Evolutionary conservation across 2,797 vertebrate species (phyloP).

Genomic region (Cirrhinus mrigala): DNA sequence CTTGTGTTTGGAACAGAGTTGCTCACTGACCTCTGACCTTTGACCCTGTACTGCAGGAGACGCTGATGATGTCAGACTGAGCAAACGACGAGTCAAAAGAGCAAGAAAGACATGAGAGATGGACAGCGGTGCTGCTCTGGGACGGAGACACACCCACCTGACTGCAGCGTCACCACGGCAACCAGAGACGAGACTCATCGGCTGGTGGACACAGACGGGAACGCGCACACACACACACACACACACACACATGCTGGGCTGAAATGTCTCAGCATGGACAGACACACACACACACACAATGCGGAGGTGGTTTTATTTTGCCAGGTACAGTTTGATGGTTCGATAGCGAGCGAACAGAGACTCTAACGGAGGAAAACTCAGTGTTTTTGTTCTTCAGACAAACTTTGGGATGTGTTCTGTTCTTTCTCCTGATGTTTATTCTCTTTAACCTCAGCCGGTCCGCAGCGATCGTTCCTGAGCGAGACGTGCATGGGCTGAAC

Average conservation of each 20-base stretch:
- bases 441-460: slow-evolving; percentile 1
- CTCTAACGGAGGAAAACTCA: not conserved
- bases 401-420: slow-evolving; percentile 30
- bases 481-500: slow-evolving; percentile 21
- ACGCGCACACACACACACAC: not conserved
- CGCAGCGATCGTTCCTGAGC: not conserved
- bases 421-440: slow-evolving; percentile 36
- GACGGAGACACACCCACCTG: slow-evolving; percentile 48
- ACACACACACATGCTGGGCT: not conserved
- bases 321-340: not conserved
- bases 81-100: slow-evolving; percentile 29
- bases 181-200: slow-evolving; percentile 48
- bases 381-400: slow-evolving; percentile 34
- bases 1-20: too few relatives aligned
- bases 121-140: slow-evolving; percentile 46
- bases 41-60: slow-evolving; percentile 29
- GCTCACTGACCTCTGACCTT: not conserved
- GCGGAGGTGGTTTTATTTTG: not conserved
- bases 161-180: slow-evolving; percentile 52
- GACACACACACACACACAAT: not conserved
- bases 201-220: not conserved
- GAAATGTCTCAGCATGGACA: not conserved
- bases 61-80: slow-evolving; percentile 37
- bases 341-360: not conserved
- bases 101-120: slow-evolving; percentile 34